phyloP scores from a whole-genome alignment of 23 tunicate genomes.

The Halocynthia aurantium region DNA sequence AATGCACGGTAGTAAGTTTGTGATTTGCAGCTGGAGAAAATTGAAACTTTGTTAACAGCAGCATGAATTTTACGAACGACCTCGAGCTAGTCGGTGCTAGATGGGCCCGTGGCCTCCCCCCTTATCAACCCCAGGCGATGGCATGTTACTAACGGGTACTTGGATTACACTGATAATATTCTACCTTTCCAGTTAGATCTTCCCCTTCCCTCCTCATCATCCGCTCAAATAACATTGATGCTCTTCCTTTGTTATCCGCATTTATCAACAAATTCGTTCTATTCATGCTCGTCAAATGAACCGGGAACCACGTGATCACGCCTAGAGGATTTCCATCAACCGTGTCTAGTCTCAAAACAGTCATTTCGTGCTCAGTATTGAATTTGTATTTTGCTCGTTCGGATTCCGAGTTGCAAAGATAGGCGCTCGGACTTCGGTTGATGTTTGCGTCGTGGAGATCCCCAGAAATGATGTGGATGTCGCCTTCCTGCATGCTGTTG shows the following conservation, averaged over 20 bases:
- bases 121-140: no score
- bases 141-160: no score
- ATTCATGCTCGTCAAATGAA: slow-evolving; percentile 90
- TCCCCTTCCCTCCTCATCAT: slow-evolving; percentile 64
- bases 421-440: slow-evolving; percentile 86
- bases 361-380: slow-evolving; percentile 70
- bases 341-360: slow-evolving; percentile 54
- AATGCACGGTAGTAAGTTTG: no score
- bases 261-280: slow-evolving; percentile 66
- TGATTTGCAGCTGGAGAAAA: no score
- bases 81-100: no score
- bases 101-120: no score
- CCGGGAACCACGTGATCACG: slow-evolving; percentile 81
- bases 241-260: slow-evolving; percentile 88
- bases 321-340: slow-evolving; percentile 43
- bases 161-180: neutral
- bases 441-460: slow-evolving; percentile 67
- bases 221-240: slow-evolving; percentile 71
- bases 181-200: slow-evolving; percentile 23
- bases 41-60: no score
- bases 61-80: no score
- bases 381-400: slow-evolving; percentile 54
- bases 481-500: slow-evolving; percentile 34
- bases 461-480: slow-evolving; percentile 30
- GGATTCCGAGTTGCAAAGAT: slow-evolving; percentile 42